A percentile compares a stretch with the other conserved stretches of the same genome.
Conservation (phyloP, 2,888 invertebrate species). For the Nephrotoma flavescens region DNA sequence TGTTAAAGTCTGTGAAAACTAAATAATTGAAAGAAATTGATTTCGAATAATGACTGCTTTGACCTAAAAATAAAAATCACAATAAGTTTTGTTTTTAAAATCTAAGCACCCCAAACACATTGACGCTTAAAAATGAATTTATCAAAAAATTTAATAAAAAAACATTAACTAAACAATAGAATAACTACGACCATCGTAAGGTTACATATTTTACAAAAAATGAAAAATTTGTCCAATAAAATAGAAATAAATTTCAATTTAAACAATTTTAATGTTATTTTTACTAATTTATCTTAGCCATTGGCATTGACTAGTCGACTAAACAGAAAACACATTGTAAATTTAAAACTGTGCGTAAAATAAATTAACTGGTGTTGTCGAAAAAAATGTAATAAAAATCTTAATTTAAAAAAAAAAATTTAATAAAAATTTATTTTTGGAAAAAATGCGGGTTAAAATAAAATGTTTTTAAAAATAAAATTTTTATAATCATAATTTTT, state of each 20-base stretch:
- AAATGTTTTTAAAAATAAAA: background rate
- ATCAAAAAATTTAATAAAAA: background rate
- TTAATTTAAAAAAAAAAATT: background rate
- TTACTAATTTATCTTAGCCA: background rate
- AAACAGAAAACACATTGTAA: background rate
- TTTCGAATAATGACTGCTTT: background rate
- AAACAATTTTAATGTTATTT: background rate
- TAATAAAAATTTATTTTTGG: background rate
- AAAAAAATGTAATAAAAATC: background rate
- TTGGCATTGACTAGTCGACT: background rate
- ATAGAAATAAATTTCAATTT: background rate
- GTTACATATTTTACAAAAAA: background rate
- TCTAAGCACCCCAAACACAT: background rate
- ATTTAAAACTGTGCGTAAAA: background rate
- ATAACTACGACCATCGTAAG: background rate
- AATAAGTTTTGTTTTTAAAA: background rate
- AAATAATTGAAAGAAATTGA: no score
- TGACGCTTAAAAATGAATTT: background rate
- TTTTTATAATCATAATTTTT: background rate
- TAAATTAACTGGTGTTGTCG: background rate
- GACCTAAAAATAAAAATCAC: background rate
- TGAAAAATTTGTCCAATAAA: background rate
- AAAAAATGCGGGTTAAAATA: background rate
- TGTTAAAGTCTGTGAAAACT: no score
- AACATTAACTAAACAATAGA: background rate